Conservation (phyloP, 2,797 vertebrate species). For the Enteromius afrohamiltoni region DNA sequence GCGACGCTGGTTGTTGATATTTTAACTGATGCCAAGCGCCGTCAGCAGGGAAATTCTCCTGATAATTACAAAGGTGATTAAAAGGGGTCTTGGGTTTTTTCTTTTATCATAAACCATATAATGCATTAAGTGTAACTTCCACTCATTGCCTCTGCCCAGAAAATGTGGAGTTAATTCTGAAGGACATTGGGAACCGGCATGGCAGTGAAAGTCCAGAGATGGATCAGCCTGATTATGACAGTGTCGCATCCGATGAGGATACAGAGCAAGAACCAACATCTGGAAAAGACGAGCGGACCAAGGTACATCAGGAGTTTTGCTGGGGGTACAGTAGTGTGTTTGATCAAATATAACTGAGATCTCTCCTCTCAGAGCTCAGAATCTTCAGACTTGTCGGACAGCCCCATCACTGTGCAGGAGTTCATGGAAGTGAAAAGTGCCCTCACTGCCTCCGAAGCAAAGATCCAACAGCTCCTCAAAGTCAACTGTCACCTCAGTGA, state of each 20-base stretch:
- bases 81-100: not conserved
- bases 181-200: conserved; percentile 85
- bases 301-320: conserved; percentile 73
- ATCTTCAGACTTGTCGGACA: conserved; percentile 92
- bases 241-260: conserved; percentile 97
- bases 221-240: conserved; percentile 98
- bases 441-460: conserved; percentile 93
- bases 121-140: not conserved
- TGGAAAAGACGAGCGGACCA: conserved; percentile 85
- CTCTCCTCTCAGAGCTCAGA: conserved; percentile 87
- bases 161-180: conserved; percentile 92
- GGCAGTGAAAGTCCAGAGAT: conserved; percentile 89
- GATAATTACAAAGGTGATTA: conserved; percentile 86
- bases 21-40: conserved; percentile 93
- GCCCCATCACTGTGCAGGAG: conserved; percentile 94
- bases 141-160: conserved; percentile 73
- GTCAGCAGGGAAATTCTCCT: conserved; percentile 90
- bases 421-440: conserved; percentile 97
- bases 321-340: not conserved
- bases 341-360: not conserved
- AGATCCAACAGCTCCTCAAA: conserved; percentile 98
- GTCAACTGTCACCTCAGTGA: conserved; percentile 97
- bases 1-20: conserved; percentile 96
- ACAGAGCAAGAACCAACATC: conserved; percentile 82
- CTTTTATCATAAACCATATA: not conserved